These are phyloP conservation scores for Stegodyphus mimosarum DNA, from an alignment of 1,140 invertebrate species.

Conservation along the genomic window DNA sequence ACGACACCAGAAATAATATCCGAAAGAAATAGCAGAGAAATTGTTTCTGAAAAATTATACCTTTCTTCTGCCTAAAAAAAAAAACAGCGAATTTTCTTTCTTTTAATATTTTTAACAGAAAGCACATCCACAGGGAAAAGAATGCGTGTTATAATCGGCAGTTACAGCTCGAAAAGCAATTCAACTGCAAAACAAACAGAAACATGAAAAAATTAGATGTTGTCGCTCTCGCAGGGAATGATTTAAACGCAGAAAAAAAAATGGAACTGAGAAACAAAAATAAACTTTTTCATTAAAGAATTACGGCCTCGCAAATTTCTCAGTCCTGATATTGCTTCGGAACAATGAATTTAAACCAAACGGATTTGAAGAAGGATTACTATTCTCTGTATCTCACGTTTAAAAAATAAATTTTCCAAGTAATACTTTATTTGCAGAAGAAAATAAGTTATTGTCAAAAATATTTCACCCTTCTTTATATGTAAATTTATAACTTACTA, in stretches of 20 bases:
- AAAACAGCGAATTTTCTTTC: not conserved
- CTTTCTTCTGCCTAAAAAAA: not conserved
- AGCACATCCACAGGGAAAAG: not conserved
- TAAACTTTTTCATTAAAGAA: not conserved
- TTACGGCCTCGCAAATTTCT: not conserved
- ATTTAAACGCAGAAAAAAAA: not conserved
- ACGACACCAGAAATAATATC: slow-evolving; percentile 20
- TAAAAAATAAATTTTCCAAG: too few relatives aligned
- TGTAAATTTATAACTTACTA: too few relatives aligned
- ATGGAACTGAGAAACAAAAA: not conserved
- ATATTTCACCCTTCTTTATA: too few relatives aligned
- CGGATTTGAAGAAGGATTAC: too few relatives aligned
- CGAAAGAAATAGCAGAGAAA: slow-evolving; percentile 10
- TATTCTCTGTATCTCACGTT: too few relatives aligned
- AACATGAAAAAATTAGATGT: not conserved
- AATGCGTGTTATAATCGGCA: slow-evolving; percentile 38
- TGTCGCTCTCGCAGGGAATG: not conserved
- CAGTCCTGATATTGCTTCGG: not conserved
- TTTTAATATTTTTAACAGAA: not conserved
- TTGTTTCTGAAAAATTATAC: slow-evolving; percentile 48
- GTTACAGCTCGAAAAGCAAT: slow-evolving; percentile 38
- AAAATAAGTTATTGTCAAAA: too few relatives aligned
- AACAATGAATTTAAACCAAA: not conserved
- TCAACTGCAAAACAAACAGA: slow-evolving; percentile 15
- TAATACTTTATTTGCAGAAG: too few relatives aligned